Evolutionary conservation across 2,797 vertebrate genomes (phyloP).

Genomic region (Tolypeutes matacus): DNA sequence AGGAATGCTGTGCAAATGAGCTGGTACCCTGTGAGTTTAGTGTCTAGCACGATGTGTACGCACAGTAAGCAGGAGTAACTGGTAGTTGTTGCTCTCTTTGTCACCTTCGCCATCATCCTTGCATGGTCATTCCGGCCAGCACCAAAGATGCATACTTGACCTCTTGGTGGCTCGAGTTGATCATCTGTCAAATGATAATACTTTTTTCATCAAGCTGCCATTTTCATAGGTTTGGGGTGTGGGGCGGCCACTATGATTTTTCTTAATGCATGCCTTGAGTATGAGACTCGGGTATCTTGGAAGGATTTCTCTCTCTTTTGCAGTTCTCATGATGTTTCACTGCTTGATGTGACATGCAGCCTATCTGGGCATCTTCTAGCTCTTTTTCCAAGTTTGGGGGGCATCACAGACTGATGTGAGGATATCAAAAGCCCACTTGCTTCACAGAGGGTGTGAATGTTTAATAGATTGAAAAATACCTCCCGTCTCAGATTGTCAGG

Average conservation of each 20-base stretch:
- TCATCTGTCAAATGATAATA: background rate
- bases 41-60: background rate
- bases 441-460: background rate
- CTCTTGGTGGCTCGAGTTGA: background rate
- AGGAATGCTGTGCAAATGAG: background rate
- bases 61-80: background rate
- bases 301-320: background rate
- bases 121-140: fast-evolving
- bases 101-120: background rate
- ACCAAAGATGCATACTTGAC: background rate
- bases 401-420: background rate
- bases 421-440: background rate
- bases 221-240: background rate
- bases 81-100: background rate
- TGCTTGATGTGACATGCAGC: no score
- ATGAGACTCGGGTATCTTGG: fast-evolving
- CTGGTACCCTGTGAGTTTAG: fast-evolving
- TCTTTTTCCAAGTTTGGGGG: background rate
- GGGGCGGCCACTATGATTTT: background rate
- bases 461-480: background rate
- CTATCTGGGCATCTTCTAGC: background rate
- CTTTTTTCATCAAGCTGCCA: background rate
- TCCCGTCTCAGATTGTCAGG: background rate
- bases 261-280: fast-evolving
- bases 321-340: background rate